Evolutionary conservation across 2,888 invertebrate genomes (phyloP), one percentile per base, ranked within the genome.

Genomic region (Pterostichus madidus): DNA sequence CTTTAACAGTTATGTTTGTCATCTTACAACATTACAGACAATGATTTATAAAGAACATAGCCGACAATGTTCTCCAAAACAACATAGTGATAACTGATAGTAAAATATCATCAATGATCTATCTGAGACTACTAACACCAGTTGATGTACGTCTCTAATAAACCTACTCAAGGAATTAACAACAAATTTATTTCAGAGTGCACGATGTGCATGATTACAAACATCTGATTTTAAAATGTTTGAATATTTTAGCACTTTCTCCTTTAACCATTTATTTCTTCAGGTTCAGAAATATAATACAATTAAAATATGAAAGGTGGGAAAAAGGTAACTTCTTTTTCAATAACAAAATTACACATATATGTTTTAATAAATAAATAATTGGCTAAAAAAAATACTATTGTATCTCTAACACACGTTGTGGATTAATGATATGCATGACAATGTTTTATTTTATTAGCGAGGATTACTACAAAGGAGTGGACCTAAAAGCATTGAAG

Each of bases 381-480:
- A 39, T 39, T 24, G 24, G 24, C 7, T 39, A 39, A 7, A 39
- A 39, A 39, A 8, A 39, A 39, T 39, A 24, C 24, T 5, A 31
- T 31, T 71, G 68, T 71, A 13, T 35, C 64, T 64, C 64, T 64
- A 64, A 64, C 32, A 73, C 52, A 11, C 52, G 49, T 52, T 49
- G 31, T 68, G 52, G 32, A 68, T 71, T 39, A 39, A 39, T 39
- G 39, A 39, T 39, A 7, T 39, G 39, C 39, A 39, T 39, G 39
- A 39, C 0, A 39, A 80, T 80, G 31, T 75, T 75, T 81, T 75
- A 49, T 81, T 81, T 59, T 81, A 46, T 32, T 92, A 97, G 97
- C 91, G 96, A 97, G 92, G 97, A 97, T 91, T 97, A 97, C 92
- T 97, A 97, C 90, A 97, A 97, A 86, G 96, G 96, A 89, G 95